Percentiles rank a stretch among this genome's conserved stretches.
Evolutionary conservation across 1,140 invertebrate species (phyloP).

Genomic region (Nephotettix cincticeps): DNA sequence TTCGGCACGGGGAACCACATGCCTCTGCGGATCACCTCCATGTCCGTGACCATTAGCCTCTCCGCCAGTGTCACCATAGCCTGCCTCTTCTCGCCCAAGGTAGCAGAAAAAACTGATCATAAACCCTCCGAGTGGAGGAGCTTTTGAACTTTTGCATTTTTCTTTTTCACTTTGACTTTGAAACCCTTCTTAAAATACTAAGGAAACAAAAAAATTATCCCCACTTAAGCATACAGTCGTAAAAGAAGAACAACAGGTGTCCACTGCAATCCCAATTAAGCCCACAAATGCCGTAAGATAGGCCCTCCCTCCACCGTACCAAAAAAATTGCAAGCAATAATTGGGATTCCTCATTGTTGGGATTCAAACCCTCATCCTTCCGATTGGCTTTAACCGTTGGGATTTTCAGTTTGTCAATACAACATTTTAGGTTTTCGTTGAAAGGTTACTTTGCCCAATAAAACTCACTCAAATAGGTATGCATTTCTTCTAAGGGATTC

Average conservation of each 20-base stretch:
- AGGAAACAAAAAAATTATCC: not conserved
- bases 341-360: no score
- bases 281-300: no score
- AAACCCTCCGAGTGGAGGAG: not conserved
- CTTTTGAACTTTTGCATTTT: not conserved
- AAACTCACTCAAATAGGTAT: no score
- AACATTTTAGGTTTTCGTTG: no score
- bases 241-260: not conserved
- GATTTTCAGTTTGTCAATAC: no score
- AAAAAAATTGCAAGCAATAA: no score
- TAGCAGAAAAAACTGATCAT: conserved; percentile 65
- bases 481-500: no score
- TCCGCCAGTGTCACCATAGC: conserved; percentile 76
- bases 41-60: conserved; percentile 76
- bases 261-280: no score
- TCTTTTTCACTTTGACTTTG: not conserved
- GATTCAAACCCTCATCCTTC: no score
- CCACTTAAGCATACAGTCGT: not conserved
- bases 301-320: no score
- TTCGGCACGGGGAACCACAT: conserved; percentile 65
- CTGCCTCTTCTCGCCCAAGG: conserved; percentile 76
- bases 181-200: not conserved
- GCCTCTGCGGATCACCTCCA: conserved; percentile 73
- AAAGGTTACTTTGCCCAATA: no score
- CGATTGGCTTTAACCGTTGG: no score